Evolutionary conservation across 2,888 invertebrate genomes (phyloP), one percentile per base, ranked within the genome.

Genomic region (Podabrus alpinus): DNA sequence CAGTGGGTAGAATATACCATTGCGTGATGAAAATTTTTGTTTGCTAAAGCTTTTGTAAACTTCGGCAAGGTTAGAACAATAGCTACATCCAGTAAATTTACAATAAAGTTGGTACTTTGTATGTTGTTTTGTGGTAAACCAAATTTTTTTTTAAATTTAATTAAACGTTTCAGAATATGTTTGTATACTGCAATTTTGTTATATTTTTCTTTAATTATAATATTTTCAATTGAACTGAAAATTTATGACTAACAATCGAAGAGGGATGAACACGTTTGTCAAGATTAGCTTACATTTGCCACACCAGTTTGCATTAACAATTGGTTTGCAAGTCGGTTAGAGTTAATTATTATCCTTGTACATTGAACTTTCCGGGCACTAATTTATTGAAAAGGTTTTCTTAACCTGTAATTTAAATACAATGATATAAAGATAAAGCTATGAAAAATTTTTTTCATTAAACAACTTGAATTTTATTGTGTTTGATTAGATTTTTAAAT

Each of bases 1-100:
- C 62, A 64, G 62, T 16, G 62, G 9, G 62, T 64, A 64, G 62
- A 19, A 45, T 61, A 64, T 64, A 19, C 62, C 19, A 19, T 64
- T 64, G 62, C 62, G 62, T 64, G 62, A 64, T 19, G 62, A 64
- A 64, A 64, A 64, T 19, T 64, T 64, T 64, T 64, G 62, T 64
- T 64, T 19, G 62, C 9, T 64, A 64, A 64, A 64, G 19, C 62
- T 19, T 19, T 64, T 64, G 11, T 64, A 64, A 64, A 21, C 62
- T 64, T 64, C 21, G 7, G 62, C 62, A 64, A 17, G 21, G 17
- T 64, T 19, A 64, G 21, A 64, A 64, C 62, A 64, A 64, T 64
- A 21, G 45, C 45, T n/a, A 45, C n/a, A 45, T 45, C 13, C 45
- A 45, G 45, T 45, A 45, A 45, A 45, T 45, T n/a, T 13, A 45